These are phyloP conservation scores for Sesia bembeciformis DNA, from an alignment of 2,888 invertebrate genomes.

Conservation along the genomic window DNA sequence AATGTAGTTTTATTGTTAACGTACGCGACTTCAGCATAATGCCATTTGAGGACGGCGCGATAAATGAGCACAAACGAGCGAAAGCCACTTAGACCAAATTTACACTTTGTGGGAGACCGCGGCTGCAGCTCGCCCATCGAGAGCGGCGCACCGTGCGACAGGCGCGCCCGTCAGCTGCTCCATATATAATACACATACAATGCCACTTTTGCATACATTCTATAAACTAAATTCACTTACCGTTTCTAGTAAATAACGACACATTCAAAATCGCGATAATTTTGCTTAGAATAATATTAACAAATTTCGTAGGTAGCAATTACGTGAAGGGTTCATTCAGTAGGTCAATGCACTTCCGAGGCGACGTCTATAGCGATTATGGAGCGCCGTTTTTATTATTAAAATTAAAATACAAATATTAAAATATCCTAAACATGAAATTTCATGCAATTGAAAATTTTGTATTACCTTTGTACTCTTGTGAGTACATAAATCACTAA, in stretches of 20 bases:
- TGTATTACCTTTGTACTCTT: too few species aligned
- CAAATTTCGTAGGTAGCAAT: neutral
- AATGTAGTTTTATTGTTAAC: conserved; percentile 54
- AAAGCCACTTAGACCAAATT: conserved; percentile 71
- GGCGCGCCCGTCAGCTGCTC: conserved; percentile 54
- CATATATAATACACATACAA: conserved; percentile 2
- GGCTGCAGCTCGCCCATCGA: conserved; percentile 20
- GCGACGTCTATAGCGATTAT: conserved; percentile 60
- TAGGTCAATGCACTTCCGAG: conserved; percentile 73
- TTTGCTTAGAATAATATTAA: neutral
- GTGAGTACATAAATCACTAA: too few species aligned
- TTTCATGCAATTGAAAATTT: too few species aligned
- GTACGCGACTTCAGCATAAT: conserved; percentile 45
- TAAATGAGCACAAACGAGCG: conserved; percentile 67
- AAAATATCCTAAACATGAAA: too few species aligned
- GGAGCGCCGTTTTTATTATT: conserved; percentile 36
- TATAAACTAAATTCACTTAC: too few species aligned
- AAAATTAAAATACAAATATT: conserved; percentile 38
- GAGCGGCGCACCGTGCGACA: conserved; percentile 25
- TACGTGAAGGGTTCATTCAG: conserved; percentile 10
- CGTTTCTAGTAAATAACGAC: neutral
- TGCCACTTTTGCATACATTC: too few species aligned
- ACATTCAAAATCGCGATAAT: neutral
- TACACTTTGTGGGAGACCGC: conserved; percentile 72
- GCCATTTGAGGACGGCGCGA: conserved; percentile 47